A percentile compares a stretch with the other conserved stretches of the same genome.
phyloP scores from a whole-genome alignment of 2,888 invertebrate genomes.

The Chaetogeoica ovagalla region DNA sequence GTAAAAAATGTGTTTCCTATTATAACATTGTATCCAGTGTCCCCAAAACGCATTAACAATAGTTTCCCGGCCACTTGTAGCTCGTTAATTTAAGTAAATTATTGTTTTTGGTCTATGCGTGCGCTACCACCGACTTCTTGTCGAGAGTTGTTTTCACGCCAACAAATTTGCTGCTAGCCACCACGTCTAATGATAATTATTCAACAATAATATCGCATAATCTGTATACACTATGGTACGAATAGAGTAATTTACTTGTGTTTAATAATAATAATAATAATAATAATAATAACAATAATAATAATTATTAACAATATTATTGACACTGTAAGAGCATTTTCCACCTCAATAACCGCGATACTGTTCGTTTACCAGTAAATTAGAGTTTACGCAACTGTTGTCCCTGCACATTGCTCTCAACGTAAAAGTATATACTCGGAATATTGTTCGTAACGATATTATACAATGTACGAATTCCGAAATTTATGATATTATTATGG shows the following conservation, averaged over 20 bases:
- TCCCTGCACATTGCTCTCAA: too few relatives aligned
- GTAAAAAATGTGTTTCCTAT: too few relatives aligned
- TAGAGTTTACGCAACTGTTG: too few relatives aligned
- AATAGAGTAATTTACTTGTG: too few relatives aligned
- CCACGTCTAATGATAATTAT: constrained; percentile 7
- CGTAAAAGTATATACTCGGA: too few relatives aligned
- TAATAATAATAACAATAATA: not conserved
- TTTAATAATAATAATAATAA: not conserved
- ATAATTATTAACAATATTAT: too few relatives aligned
- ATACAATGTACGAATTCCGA: too few relatives aligned
- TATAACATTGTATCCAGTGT: not conserved
- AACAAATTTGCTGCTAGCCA: not conserved
- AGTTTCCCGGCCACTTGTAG: constrained; percentile 17
- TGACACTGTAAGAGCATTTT: too few relatives aligned
- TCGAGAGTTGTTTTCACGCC: not conserved
- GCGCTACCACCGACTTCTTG: not conserved
- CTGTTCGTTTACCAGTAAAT: too few relatives aligned
- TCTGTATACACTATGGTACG: fast-evolving
- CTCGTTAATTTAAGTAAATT: constrained; percentile 13
- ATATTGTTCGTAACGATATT: too few relatives aligned
- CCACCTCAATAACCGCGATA: too few relatives aligned
- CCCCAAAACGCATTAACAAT: constrained; percentile 15
- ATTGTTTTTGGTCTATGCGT: constrained; percentile 16
- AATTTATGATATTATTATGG: too few relatives aligned
- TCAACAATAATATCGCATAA: not conserved